Conservation (phyloP, 2,888 invertebrate genomes). For the Ophion obscuratus region DNA sequence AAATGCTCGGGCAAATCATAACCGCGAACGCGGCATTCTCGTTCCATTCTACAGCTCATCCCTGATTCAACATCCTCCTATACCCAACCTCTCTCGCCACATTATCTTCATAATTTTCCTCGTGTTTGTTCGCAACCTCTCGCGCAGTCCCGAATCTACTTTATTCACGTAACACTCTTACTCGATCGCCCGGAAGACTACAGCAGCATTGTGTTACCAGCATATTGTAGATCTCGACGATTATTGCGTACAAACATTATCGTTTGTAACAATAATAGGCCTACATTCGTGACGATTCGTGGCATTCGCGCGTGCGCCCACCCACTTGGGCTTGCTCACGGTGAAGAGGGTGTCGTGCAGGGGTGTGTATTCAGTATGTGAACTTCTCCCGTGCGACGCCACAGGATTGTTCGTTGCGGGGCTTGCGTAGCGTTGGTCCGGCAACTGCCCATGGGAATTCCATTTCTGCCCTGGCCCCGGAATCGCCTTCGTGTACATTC, state of each 20-base stretch:
- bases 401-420: conserved; percentile 59
- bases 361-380: conserved; percentile 29
- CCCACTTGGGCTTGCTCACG: neutral
- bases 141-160: conserved; percentile 37
- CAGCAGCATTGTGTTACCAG: conserved; percentile 49
- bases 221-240: conserved; percentile 63
- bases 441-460: conserved; percentile 65
- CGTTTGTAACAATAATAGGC: conserved; percentile 56
- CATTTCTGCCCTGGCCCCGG: conserved; percentile 57
- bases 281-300: neutral
- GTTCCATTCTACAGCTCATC: conserved; percentile 28
- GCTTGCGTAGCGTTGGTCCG: conserved; percentile 60
- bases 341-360: conserved; percentile 1
- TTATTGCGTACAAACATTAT: conserved; percentile 61
- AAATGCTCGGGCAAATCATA: conserved; percentile 42
- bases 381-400: conserved; percentile 37
- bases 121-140: neutral
- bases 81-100: neutral
- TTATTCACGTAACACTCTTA: conserved; percentile 57
- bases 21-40: conserved; percentile 29
- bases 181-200: conserved; percentile 45
- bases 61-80: neutral
- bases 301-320: neutral
- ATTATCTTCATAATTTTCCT: neutral
- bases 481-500: conserved; percentile 12